Evolutionary conservation across 1,140 invertebrate genomes (phyloP).

Genomic region (Dinothrombium tinctorium): DNA sequence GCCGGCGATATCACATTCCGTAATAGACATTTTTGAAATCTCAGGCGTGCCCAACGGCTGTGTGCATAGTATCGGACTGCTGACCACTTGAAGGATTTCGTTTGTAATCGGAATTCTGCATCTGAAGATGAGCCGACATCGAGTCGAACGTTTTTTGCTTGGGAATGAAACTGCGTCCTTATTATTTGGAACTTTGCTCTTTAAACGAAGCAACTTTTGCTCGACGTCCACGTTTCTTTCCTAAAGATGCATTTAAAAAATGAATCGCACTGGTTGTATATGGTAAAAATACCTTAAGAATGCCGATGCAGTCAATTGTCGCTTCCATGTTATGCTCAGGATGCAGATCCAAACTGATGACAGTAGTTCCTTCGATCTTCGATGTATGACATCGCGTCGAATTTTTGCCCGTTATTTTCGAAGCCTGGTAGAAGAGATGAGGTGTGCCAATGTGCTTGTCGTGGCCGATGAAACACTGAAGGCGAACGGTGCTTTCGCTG

Average conservation of each 20-base stretch:
- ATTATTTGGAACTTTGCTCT: background rate
- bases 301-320: constrained; percentile 33
- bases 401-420: constrained; percentile 63
- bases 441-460: constrained; percentile 60
- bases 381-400: constrained; percentile 70
- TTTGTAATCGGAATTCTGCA: constrained; percentile 42
- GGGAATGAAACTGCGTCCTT: background rate
- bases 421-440: constrained; percentile 70
- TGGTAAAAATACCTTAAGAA: constrained; percentile 26
- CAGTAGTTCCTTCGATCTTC: constrained; percentile 69
- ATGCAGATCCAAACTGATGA: constrained; percentile 73
- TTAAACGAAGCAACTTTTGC: constrained; percentile 30
- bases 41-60: constrained; percentile 86
- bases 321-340: constrained; percentile 55
- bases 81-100: constrained; percentile 72
- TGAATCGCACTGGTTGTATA: background rate
- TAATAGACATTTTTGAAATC: constrained; percentile 73
- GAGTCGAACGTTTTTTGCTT: constrained; percentile 55
- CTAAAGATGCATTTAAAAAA: constrained; percentile 12
- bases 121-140: constrained; percentile 80
- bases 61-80: constrained; percentile 71
- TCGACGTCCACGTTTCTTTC: constrained; percentile 90
- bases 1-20: constrained; percentile 41
- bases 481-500: constrained; percentile 37
- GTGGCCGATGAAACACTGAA: constrained; percentile 82